Conservation (phyloP, 2,888 invertebrate species). For the Athetis lepigone region DNA sequence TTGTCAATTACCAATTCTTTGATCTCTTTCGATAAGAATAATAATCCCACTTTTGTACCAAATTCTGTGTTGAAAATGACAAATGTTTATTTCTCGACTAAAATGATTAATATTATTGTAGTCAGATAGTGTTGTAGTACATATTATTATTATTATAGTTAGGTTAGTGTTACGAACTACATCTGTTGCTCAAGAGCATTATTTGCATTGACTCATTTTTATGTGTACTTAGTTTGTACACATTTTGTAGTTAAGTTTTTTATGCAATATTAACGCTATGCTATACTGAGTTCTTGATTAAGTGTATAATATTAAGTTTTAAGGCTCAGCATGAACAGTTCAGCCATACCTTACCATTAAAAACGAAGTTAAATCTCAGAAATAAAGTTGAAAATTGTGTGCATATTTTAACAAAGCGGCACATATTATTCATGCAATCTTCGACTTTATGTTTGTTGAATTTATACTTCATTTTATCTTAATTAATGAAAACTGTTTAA, state of each 20-base stretch:
- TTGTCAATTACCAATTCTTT: slow-evolving; percentile 40
- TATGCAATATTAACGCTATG: slow-evolving; percentile 51
- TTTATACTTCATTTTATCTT: background rate
- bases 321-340: background rate
- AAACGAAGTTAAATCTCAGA: background rate
- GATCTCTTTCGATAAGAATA: slow-evolving; percentile 59
- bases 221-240: slow-evolving; percentile 40
- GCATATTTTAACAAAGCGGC: too few relatives aligned
- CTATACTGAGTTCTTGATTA: slow-evolving; percentile 29
- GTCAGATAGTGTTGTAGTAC: slow-evolving; percentile 51
- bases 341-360: too few relatives aligned
- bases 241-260: slow-evolving; percentile 51
- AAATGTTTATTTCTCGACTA: slow-evolving; percentile 44
- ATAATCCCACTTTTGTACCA: slow-evolving; percentile 50
- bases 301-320: slow-evolving; percentile 25
- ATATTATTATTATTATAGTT: slow-evolving; percentile 51
- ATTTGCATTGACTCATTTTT: slow-evolving; percentile 52
- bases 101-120: slow-evolving; percentile 21
- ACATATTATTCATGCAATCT: background rate
- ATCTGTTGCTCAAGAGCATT: slow-evolving; percentile 67
- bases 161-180: slow-evolving; percentile 41
- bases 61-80: slow-evolving; percentile 51
- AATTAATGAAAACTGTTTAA: background rate
- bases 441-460: background rate
- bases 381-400: too few relatives aligned